Percentiles rank a stretch among this genome's conserved stretches.
phyloP scores from a whole-genome alignment of 2,888 invertebrate species.

The Hipparchia sbordonii region DNA sequence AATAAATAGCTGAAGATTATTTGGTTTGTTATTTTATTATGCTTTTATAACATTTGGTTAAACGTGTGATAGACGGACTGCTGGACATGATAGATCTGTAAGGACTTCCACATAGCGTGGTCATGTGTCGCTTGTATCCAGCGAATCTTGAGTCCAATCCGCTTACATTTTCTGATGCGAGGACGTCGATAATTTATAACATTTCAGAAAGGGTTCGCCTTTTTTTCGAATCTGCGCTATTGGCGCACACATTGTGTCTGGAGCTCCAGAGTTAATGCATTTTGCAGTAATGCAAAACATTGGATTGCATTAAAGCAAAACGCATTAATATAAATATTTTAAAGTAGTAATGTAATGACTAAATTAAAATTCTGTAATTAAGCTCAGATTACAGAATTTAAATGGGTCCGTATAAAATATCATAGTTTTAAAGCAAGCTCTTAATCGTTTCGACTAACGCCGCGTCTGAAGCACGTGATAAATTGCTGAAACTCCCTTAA shows the following conservation, averaged over 20 bases:
- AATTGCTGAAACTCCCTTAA: slow-evolving; percentile 19
- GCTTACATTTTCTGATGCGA: no score
- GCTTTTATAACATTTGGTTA: no score
- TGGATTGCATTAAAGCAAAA: not conserved
- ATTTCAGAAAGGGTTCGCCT: not conserved
- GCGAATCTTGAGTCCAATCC: no score
- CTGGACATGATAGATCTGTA: no score
- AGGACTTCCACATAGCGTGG: no score
- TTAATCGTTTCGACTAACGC: slow-evolving; percentile 17
- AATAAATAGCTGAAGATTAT: no score
- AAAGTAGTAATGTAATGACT: slow-evolving; percentile 1
- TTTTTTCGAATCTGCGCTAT: not conserved
- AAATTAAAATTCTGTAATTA: slow-evolving; percentile 12
- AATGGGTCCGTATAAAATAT: slow-evolving; percentile 9
- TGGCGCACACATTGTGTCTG: no score
- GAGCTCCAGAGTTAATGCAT: not conserved
- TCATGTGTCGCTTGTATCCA: no score
- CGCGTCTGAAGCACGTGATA: slow-evolving; percentile 18
- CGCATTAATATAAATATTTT: not conserved
- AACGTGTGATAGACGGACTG: no score
- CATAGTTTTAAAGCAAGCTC: slow-evolving; percentile 15
- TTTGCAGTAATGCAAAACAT: not conserved
- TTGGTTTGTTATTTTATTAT: no score
- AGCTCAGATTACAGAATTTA: slow-evolving; percentile 9
- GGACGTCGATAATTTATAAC: no score